Base-by-base conservation (phyloP, 2,113 vertebrate species). In the Corydoras sp. region DNA sequence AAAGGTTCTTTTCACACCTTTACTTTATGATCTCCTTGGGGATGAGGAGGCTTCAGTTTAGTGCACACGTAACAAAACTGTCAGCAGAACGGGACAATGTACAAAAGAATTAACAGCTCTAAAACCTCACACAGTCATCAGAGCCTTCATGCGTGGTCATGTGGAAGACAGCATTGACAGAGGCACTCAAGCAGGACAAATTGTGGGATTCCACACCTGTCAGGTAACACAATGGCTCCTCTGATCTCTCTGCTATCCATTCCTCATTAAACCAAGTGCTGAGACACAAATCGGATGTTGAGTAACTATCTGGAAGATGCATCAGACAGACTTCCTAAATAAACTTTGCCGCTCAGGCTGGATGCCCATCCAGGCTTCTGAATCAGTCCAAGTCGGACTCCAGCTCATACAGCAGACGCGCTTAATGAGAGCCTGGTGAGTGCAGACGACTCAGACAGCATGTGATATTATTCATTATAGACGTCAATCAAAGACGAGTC, bases 151-250 rank as follows among this genome's bases (percentile, higher is more conserved):
- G 18, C 24, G 63, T 53, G 13, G 51, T 14, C 51, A 53, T 51
- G 6, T 72, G 43, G 58, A 65, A 48, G 48, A 29, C 35, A 68
- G 61, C 18, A 10, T 54, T 73, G 63, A 74, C 68, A 70, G 68
- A 62, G 58, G 75, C 53, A 62, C 58, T 61, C 35, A 68, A 62
- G 51, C 3, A 29, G 50, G 30, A 32, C 43, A 35, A 9, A 71
- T n/a, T 10, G 11, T 62, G 2, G 49, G 59, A 71, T 68, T 62
- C 12, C 69, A 68, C 31, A 31, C 51, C 60, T 62, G 69, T 58
- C 61, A 72, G 68, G 54, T 55, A 68, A 71, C 51, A 58, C 53
- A 58, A 72, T 43, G 32, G 65, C 62, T 51, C 4, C 29, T 65
- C 62, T 5, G 30, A 62, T 14, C 29, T 73, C 32, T 1, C 50